Percentiles rank a stretch among this genome's conserved stretches.
Conservation (phyloP, 64 coral and sea anemone genomes). For the Montipora efflorescens region DNA sequence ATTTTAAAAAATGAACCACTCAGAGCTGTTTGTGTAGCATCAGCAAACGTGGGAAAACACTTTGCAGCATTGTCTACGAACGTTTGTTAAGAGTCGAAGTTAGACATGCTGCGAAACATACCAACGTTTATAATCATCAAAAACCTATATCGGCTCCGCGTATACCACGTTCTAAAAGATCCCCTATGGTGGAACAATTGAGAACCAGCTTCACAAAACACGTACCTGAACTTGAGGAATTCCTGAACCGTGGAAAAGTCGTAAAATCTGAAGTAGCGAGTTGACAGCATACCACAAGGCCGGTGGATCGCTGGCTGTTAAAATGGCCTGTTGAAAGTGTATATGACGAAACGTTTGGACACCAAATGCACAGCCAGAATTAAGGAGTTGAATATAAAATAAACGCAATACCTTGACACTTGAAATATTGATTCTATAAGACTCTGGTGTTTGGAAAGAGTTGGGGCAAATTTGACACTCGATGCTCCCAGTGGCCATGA, state of each 20-base stretch:
- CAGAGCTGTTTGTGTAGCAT: neutral
- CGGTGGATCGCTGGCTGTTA: slow-evolving; percentile 75
- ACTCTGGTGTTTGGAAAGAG: slow-evolving; percentile 79
- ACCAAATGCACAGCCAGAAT: too few relatives aligned
- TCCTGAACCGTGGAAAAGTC: slow-evolving; percentile 78
- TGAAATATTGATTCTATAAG: slow-evolving; percentile 92
- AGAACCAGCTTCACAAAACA: neutral
- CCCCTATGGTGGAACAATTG: neutral
- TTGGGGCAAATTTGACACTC: slow-evolving; percentile 82
- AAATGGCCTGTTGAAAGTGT: slow-evolving; percentile 39
- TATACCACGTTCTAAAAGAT: too few relatives aligned
- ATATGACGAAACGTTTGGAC: neutral
- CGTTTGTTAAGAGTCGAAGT: too few relatives aligned
- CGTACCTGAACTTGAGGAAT: slow-evolving; percentile 87
- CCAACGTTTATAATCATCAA: too few relatives aligned
- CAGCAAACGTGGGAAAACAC: too few relatives aligned
- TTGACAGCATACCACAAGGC: slow-evolving; percentile 95
- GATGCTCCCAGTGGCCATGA: slow-evolving; percentile 62
- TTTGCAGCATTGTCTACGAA: too few relatives aligned
- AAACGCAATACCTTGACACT: slow-evolving; percentile 67
- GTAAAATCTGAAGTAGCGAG: slow-evolving; percentile 86
- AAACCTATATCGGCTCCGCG: too few relatives aligned
- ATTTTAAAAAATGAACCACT: neutral
- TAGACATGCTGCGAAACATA: too few relatives aligned
- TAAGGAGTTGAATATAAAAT: too few relatives aligned